phyloP scores from a whole-genome alignment of 2,797 vertebrate genomes.

The Emys orbicularis region DNA sequence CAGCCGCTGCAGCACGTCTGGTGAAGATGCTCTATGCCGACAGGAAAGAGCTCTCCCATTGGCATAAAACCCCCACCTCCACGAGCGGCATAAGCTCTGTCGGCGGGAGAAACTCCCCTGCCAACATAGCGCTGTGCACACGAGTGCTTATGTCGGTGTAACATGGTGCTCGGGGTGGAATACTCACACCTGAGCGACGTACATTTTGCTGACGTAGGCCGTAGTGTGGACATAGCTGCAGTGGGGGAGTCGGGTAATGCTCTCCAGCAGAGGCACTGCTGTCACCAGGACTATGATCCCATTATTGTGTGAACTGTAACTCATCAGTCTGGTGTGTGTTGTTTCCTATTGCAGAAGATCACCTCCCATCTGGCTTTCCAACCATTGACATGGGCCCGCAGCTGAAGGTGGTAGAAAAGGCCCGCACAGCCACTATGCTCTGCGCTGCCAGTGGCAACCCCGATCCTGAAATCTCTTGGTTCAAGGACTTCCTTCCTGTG shows the following conservation, averaged over 20 bases:
- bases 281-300: neutral
- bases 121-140: too few species aligned
- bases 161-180: too few species aligned
- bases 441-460: constrained; percentile 96
- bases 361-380: constrained; percentile 94
- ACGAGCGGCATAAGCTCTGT: too few species aligned
- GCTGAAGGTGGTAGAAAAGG: constrained; percentile 97
- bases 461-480: constrained; percentile 98
- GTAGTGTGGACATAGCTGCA: too few species aligned
- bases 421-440: constrained; percentile 96
- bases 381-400: constrained; percentile 98
- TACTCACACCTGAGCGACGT: neutral
- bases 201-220: too few species aligned
- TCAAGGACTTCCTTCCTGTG: constrained; percentile 97
- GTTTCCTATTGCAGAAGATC: constrained; percentile 88
- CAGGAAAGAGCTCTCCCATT: too few species aligned
- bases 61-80: too few species aligned
- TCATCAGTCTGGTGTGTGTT: neutral
- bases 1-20: too few species aligned
- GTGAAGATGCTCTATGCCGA: too few species aligned
- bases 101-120: too few species aligned
- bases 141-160: too few species aligned
- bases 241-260: constrained; percentile 58
- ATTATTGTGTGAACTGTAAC: neutral
- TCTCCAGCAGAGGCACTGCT: constrained; percentile 57